These are phyloP conservation scores for Tonatia bakeri DNA, from an alignment of 2,113 vertebrate genomes.

Conservation along the genomic window DNA sequence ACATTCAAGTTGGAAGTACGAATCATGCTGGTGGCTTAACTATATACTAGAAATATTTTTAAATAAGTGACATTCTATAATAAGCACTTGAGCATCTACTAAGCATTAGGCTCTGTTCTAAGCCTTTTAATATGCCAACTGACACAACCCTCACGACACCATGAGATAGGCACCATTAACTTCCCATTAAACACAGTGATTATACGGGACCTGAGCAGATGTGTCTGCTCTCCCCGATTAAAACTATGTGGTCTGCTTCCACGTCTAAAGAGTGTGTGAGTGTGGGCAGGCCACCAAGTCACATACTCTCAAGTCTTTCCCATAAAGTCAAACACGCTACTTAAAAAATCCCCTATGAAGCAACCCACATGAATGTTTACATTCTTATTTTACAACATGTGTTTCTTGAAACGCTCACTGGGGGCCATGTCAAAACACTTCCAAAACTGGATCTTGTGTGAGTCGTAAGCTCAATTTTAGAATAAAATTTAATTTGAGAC, in stretches of 20 bases:
- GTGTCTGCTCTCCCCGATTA: not conserved
- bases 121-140: not conserved
- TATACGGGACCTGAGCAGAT: not conserved
- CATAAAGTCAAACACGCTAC: not conserved
- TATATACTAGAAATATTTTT: not conserved
- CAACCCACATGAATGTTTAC: not conserved
- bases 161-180: not conserved
- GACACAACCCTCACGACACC: not conserved
- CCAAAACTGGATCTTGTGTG: not conserved
- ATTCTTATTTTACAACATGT: not conserved
- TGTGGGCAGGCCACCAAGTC: not conserved
- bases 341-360: not conserved
- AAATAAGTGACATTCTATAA: not conserved
- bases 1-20: not conserved
- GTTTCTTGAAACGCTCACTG: not conserved
- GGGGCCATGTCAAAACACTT: constrained; percentile 41
- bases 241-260: not conserved
- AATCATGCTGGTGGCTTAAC: not conserved
- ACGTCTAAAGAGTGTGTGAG: not conserved
- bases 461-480: constrained; percentile 38
- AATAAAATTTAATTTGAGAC: constrained; percentile 34
- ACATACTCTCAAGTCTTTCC: not conserved
- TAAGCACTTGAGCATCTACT: not conserved
- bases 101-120: not conserved
- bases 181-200: not conserved